phyloP scores from a whole-genome alignment of 2,113 vertebrate genomes.

The Lepus europaeus region DNA sequence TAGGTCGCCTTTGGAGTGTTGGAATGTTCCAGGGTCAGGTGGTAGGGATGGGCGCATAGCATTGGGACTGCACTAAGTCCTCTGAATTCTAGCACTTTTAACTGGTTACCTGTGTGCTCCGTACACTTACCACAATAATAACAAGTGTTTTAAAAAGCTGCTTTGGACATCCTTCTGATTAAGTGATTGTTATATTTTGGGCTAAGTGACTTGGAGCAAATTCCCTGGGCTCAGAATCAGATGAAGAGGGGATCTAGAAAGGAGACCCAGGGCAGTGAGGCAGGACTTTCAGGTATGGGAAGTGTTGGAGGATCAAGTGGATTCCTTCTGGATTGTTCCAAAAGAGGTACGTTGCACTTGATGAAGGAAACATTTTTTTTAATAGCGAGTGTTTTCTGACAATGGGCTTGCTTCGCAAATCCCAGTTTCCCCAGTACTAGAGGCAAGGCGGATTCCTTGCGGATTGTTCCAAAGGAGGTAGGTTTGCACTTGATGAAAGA shows the following conservation, averaged over 20 bases:
- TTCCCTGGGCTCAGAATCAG: neutral
- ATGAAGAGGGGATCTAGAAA: neutral
- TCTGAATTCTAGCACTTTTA: neutral
- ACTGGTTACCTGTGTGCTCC: neutral
- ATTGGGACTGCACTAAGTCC: neutral
- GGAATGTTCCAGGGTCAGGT: neutral
- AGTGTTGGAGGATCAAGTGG: neutral
- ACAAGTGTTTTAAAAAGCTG: neutral
- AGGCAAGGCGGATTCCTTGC: conserved; percentile 20
- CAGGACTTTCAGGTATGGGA: neutral
- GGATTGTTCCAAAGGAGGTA: neutral
- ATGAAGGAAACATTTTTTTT: neutral
- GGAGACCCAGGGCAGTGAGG: too few species aligned
- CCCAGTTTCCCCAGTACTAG: neutral
- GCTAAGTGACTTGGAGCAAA: neutral
- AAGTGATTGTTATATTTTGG: neutral
- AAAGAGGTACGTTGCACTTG: neutral
- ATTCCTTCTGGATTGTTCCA: conserved; percentile 44
- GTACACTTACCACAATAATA: neutral
- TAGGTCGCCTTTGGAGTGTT: neutral
- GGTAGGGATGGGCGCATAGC: neutral
- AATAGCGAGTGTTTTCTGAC: neutral
- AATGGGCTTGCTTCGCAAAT: neutral
- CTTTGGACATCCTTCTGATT: neutral
- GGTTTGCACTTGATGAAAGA: neutral